Percentiles rank a stretch among this genome's conserved stretches.
Conservation (phyloP, 1,140 invertebrate genomes). For the Sinella curviseta region DNA sequence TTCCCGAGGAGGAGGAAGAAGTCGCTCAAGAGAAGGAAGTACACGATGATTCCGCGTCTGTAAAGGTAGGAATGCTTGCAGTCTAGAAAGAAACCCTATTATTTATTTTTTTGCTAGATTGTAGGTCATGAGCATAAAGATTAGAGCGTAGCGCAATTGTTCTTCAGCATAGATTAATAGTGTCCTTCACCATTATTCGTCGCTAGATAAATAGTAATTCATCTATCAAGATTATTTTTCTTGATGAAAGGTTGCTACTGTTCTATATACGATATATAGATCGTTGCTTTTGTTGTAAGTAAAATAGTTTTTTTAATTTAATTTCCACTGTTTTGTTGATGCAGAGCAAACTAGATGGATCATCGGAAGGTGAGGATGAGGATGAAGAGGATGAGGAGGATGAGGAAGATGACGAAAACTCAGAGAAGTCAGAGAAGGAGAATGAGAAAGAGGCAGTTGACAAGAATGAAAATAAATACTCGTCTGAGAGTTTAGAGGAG, state of each 20-base stretch:
- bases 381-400: constrained; percentile 1
- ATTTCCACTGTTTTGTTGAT: not conserved
- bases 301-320: not conserved
- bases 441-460: not conserved
- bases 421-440: not conserved
- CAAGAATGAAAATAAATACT: not conserved
- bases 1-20: constrained; percentile 36
- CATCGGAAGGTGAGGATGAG: not conserved
- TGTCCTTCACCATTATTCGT: too few relatives aligned
- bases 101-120: too few relatives aligned
- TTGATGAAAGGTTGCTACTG: too few relatives aligned
- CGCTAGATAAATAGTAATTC: too few relatives aligned
- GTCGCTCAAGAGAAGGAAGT: constrained; percentile 4
- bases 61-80: too few relatives aligned
- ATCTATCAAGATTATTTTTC: too few relatives aligned
- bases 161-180: too few relatives aligned
- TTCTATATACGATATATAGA: too few relatives aligned
- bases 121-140: too few relatives aligned
- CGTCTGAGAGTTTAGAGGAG: not conserved
- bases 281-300: not conserved
- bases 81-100: too few relatives aligned
- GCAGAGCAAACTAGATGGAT: not conserved
- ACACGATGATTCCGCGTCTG: not conserved
- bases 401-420: not conserved
- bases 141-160: too few relatives aligned